Conservation (phyloP, 2,888 invertebrate genomes). For the Xestia xanthographa region DNA sequence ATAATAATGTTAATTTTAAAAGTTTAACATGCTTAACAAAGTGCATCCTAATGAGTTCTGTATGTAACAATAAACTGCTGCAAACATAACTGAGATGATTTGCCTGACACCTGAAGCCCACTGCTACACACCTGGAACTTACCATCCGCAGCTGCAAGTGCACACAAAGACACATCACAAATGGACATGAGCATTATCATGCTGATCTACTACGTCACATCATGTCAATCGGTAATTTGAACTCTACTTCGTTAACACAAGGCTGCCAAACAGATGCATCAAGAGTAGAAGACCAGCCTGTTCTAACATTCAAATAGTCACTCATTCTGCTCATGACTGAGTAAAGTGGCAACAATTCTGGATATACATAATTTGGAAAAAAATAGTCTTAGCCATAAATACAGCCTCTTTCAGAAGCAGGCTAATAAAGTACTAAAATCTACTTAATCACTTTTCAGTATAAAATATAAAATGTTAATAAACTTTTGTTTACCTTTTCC, state of each 20-base stretch:
- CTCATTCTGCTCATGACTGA: conserved; percentile 81
- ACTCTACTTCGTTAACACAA: conserved; percentile 57
- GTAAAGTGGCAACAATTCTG: conserved; percentile 67
- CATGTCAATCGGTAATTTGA: conserved; percentile 63
- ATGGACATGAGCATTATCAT: conserved; percentile 64
- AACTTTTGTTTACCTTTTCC: conserved; percentile 90
- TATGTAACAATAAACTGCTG: conserved; percentile 29
- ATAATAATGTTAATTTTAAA: background rate
- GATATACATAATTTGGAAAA: conserved; percentile 83
- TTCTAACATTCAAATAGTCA: conserved; percentile 90
- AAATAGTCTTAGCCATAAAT: conserved; percentile 76
- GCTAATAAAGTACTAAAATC: conserved; percentile 69
- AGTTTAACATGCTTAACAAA: conserved; percentile 14
- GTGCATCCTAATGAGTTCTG: background rate
- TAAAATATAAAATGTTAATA: conserved; percentile 84
- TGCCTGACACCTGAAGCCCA: conserved; percentile 37
- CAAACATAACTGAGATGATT: conserved; percentile 9
- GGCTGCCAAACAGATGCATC: conserved; percentile 63
- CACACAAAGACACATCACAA: conserved; percentile 70
- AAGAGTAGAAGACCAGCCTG: conserved; percentile 84
- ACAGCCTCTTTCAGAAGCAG: conserved; percentile 71
- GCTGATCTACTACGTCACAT: conserved; percentile 80
- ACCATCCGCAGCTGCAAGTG: conserved; percentile 70
- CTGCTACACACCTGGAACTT: conserved; percentile 62
- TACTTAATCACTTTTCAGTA: conserved; percentile 69